Evolutionary conservation across 2,797 vertebrate species (phyloP), one percentile per base, ranked within the genome.

Genomic region (Lophius americanus): DNA sequence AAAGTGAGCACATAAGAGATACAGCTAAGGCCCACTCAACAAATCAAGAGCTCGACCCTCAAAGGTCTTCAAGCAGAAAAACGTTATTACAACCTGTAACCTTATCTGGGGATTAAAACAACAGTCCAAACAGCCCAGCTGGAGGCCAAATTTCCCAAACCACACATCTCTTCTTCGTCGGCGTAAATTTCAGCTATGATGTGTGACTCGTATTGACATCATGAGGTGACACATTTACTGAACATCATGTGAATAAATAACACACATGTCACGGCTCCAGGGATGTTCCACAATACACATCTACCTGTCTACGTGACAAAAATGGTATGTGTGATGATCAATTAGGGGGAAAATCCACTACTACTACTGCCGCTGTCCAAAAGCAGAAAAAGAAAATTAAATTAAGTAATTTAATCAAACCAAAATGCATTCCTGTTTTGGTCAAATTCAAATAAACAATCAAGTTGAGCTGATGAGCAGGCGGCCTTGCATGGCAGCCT

Each of bases 71-170:
- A 78, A 78, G 68, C 49, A 63, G 67, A 6, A 61, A 77, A 78
- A 80, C 70, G 7, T 66, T 68, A 82, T 85, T 81, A 73, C 35
- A 43, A 58, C 65, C 47, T 1, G 53, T 51, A 69, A 59, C 33
- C 58, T 62, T 73, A 88, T 86, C 60, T 68, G 43, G 6, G 49
- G 64, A 82, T 69, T 63, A 59, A 72, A 79, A 75, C 51, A 56
- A 74, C 39, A 47, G 77, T 65, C 67, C 76, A 79, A 51, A 67
- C 33, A 14, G 41, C 55, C 48, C 57, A 83, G 58, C 60, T 79
- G 68, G 9, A 76, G 52, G 75, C 4, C 47, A 46, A 55, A 32
- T 9, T 33, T 46, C 59, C 59, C 41, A 64, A 62, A 54, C 51
- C 14, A 4, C 56, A 5, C 0, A 13, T 60, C 59, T 66, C 51